phyloP scores from a whole-genome alignment of 2,113 vertebrate species.

The Austrofundulus limnaeus region DNA sequence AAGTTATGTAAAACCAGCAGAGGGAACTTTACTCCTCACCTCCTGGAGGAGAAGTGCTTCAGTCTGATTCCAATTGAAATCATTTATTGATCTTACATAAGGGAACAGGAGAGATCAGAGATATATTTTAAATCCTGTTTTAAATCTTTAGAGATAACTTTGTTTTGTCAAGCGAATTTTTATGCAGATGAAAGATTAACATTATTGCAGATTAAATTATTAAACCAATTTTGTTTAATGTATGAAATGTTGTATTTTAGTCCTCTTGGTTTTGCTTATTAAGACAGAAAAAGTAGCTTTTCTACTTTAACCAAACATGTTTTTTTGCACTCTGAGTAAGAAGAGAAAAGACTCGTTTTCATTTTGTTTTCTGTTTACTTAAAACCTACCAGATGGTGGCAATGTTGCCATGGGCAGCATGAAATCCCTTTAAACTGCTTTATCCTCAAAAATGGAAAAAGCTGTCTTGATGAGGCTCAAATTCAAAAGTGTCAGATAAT shows the following conservation, averaged over 20 bases:
- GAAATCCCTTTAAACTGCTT: slow-evolving; percentile 34
- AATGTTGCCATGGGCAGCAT: slow-evolving; percentile 71
- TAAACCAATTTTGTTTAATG: slow-evolving; percentile 1
- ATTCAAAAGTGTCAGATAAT: background rate
- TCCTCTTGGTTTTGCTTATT: background rate
- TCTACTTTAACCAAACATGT: background rate
- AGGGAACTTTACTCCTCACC: background rate
- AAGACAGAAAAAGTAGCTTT: background rate
- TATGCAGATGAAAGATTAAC: slow-evolving; percentile 3
- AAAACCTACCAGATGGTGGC: slow-evolving; percentile 73
- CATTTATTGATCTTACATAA: slow-evolving; percentile 14
- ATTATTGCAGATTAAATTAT: slow-evolving; percentile 7
- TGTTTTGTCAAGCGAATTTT: background rate
- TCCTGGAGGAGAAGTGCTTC: background rate
- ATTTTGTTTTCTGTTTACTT: slow-evolving; percentile 16
- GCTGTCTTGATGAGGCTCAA: slow-evolving; percentile 10
- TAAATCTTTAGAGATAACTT: background rate
- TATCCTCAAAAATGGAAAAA: slow-evolving; percentile 20
- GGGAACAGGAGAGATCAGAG: slow-evolving; percentile 4
- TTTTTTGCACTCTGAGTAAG: background rate
- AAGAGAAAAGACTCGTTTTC: background rate
- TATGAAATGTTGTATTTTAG: background rate
- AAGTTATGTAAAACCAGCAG: slow-evolving; percentile 47
- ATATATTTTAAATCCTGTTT: background rate
- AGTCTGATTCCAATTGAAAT: slow-evolving; percentile 6